Evolutionary conservation across 2,113 vertebrate genomes (phyloP).

Genomic region (Zapus hudsonius): DNA sequence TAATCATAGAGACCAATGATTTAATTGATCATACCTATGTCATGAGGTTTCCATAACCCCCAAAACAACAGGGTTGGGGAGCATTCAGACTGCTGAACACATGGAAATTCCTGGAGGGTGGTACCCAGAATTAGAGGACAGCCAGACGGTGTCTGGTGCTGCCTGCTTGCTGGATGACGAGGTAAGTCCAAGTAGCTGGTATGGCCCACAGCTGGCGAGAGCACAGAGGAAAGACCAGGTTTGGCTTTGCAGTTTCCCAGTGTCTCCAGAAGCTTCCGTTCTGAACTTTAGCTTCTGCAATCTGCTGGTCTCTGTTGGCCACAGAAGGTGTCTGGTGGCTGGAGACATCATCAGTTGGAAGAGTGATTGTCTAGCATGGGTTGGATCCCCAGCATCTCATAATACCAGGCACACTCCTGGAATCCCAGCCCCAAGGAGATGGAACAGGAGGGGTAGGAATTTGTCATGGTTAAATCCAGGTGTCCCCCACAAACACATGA

Average conservation of each 20-base stretch:
- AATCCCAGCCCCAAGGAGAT: no score
- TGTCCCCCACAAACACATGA: no score
- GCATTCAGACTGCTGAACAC: background rate
- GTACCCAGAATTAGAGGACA: background rate
- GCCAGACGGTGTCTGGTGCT: no score
- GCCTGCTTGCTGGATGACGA: background rate
- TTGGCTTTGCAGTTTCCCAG: background rate
- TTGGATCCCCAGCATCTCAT: no score
- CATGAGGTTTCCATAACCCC: background rate
- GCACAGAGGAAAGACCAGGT: background rate
- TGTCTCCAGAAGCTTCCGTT: background rate
- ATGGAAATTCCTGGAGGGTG: background rate
- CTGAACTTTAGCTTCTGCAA: conserved; percentile 1
- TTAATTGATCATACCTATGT: background rate
- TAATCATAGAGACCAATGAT: background rate
- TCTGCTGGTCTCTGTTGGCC: background rate
- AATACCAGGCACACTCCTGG: no score
- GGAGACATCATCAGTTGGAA: no score
- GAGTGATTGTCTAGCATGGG: no score
- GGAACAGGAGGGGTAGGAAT: no score
- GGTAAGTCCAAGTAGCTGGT: background rate
- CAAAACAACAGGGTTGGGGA: background rate
- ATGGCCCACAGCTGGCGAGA: background rate
- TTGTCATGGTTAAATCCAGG: no score
- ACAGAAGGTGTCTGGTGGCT: background rate